These are phyloP conservation scores for Carterocephalus palaemon DNA, from an alignment of 2,888 invertebrate species.

Conservation along the genomic window DNA sequence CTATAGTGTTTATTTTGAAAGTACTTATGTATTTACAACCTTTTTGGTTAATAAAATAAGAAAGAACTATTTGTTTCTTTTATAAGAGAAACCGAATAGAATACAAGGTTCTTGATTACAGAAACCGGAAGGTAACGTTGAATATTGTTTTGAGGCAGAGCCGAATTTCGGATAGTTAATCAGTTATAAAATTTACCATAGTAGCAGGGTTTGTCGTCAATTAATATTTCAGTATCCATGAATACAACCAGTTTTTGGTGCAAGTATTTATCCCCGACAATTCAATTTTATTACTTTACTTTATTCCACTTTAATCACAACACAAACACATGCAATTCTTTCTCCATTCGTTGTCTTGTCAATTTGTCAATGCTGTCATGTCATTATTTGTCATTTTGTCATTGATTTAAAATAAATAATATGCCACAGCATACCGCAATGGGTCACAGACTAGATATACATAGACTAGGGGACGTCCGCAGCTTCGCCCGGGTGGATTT, in stretches of 20 bases:
- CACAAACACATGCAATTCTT: slow-evolving; percentile 17
- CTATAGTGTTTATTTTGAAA: no score
- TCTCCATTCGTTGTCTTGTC: no score
- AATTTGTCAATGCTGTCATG: no score
- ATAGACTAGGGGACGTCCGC: no score
- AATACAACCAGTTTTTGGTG: slow-evolving; percentile 19
- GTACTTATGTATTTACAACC: no score
- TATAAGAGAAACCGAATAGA: slow-evolving; percentile 47
- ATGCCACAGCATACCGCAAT: no score
- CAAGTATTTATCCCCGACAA: no score
- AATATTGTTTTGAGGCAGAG: slow-evolving; percentile 46
- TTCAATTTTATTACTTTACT: no score
- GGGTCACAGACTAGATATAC: no score
- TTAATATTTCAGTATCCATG: slow-evolving; percentile 73
- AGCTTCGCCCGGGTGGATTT: no score
- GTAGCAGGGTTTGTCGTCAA: slow-evolving; percentile 58
- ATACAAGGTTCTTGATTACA: slow-evolving; percentile 42
- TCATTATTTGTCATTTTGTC: no score
- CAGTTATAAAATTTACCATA: slow-evolving; percentile 69
- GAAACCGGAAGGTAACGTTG: slow-evolving; percentile 42
- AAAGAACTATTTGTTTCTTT: slow-evolving; percentile 20
- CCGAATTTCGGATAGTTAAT: slow-evolving; percentile 36
- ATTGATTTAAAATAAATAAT: no score
- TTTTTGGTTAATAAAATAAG: slow-evolving; percentile 13
- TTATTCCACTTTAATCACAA: background rate